A percentile compares a stretch with the other conserved stretches of the same genome.
phyloP scores from a whole-genome alignment of 2,888 invertebrate genomes.

The Zeuzera pyrina region DNA sequence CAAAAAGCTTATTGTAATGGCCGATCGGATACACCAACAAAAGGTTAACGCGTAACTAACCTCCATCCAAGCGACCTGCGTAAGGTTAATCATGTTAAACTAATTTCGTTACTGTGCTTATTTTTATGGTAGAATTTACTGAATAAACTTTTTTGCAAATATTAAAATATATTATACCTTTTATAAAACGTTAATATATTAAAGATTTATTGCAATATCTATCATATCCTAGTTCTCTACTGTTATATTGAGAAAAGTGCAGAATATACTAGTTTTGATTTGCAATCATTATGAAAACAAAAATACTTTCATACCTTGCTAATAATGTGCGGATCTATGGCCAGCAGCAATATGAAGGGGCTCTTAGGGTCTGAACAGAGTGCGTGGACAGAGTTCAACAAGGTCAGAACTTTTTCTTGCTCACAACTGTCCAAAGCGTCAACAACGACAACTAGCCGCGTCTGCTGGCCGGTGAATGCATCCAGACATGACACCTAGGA shows the following conservation, averaged over 20 bases:
- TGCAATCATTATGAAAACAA: too few relatives aligned
- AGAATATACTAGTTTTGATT: too few relatives aligned
- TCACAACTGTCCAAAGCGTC: conserved; percentile 99
- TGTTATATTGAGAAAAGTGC: neutral
- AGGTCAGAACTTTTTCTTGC: conserved; percentile 93
- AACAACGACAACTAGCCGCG: conserved; percentile 94
- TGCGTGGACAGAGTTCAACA: conserved; percentile 95
- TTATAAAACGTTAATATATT: neutral
- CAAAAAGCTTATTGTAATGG: too few relatives aligned
- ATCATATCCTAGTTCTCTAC: neutral
- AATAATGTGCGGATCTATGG: conserved; percentile 99
- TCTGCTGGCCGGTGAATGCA: conserved; percentile 94
- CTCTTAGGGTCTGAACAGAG: conserved; percentile 94
- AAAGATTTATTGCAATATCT: neutral
- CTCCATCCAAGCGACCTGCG: conserved; percentile 78
- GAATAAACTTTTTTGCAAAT: neutral
- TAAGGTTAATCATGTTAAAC: conserved; percentile 42
- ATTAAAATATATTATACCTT: neutral
- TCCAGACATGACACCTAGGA: conserved; percentile 91
- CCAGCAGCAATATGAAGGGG: conserved; percentile 96
- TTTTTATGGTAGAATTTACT: neutral
- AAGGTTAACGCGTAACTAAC: conserved; percentile 73
- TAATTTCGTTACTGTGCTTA: neutral
- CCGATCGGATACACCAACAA: too few relatives aligned
- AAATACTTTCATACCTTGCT: conserved; percentile 87